Base-by-base conservation (phyloP, 2,113 vertebrate species). In the Aegithalos caudatus region DNA sequence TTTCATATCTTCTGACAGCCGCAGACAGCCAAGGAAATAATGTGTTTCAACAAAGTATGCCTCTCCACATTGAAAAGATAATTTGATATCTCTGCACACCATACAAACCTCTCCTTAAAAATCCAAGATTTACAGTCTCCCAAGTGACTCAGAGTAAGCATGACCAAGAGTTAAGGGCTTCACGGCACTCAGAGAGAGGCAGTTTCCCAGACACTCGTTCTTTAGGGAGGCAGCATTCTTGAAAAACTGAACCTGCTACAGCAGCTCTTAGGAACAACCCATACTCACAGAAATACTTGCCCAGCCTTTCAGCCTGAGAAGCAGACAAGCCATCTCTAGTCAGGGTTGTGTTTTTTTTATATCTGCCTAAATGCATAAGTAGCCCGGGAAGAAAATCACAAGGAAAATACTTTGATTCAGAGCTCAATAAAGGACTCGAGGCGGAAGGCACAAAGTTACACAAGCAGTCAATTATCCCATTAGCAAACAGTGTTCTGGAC, bases 321-420 rank as follows among this genome's bases (percentile, higher is more conserved):
- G 33, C 0, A 48, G 23, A 61, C 17, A 16, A 4, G 17, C 18
- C 13, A 12, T 7, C 44, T 38, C 10, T 1, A 56, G 21, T 7
- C 3, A 1, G 18, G 22, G n/a, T n/a, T n/a, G n/a, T n/a, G n/a
- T n/a, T 1, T 12, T 40, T 73, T 62, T 66, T 14, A 11, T 18
- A 56, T 18, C 40, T 66, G n/a, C 22, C 44, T 51, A 58, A 88
- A 85, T 0, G 0, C 6, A 0, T 23, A 38, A 53, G 50, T 18
- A 71, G 11, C 38, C 37, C 12, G 11, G n/a, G 24, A 65, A 67
- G 18, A 88, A 82, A 70, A 58, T 4, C 0, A 7, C 15, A n/a
- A 42, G 38, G 27, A 54, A n/a, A 71, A 71, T 15, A 53, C 57
- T n/a, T 29, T 0, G 21, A 38, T 71, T 54, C 0, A 0, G 64